These are phyloP conservation scores for Craseonycteris thonglongyai DNA, from an alignment of 2,113 vertebrate genomes.

Conservation along the genomic window DNA sequence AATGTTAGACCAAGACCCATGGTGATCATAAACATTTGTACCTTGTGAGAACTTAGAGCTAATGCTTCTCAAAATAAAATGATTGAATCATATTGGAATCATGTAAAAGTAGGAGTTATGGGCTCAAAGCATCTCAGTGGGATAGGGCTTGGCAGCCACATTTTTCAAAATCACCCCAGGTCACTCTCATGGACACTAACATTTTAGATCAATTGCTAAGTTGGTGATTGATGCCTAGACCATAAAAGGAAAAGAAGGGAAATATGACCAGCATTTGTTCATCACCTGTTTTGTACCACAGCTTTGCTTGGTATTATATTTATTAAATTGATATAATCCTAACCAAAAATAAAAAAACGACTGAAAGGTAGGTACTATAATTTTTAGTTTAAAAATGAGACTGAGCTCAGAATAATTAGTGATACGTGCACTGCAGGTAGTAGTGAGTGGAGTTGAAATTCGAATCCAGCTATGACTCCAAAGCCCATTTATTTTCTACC, in stretches of 20 bases:
- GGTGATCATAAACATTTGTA: background rate
- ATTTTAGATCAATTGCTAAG: background rate
- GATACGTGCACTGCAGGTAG: background rate
- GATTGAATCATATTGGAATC: background rate
- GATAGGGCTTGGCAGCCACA: background rate
- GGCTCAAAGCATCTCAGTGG: background rate
- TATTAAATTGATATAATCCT: background rate
- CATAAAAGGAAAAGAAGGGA: background rate
- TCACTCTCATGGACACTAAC: background rate
- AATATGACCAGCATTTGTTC: background rate
- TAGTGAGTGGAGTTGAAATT: background rate
- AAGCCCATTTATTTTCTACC: background rate
- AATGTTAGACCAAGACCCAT: background rate
- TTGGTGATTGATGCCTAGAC: background rate
- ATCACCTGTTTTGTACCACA: background rate
- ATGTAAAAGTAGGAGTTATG: background rate
- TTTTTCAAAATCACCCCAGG: background rate
- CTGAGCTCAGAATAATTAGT: background rate
- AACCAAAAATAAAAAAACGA: background rate
- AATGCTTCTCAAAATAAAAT: background rate
- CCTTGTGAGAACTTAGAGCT: background rate
- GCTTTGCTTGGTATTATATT: background rate
- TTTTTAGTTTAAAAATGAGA: background rate
- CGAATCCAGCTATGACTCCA: background rate
- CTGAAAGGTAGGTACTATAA: background rate